Evolutionary conservation across 2,797 vertebrate species (phyloP).

Genomic region (Cossypha caffra): DNA sequence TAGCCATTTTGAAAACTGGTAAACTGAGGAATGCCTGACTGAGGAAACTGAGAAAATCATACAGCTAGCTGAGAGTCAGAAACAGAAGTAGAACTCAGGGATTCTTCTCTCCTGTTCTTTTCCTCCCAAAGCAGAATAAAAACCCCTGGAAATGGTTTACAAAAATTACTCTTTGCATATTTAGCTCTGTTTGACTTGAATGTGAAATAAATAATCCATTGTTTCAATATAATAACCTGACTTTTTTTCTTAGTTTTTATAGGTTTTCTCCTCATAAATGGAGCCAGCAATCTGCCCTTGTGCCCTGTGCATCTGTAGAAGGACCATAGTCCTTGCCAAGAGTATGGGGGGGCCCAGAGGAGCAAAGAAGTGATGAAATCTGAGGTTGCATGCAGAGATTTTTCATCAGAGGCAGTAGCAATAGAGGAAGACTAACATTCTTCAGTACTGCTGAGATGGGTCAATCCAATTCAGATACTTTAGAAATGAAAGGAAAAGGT

Average conservation of each 20-base stretch:
- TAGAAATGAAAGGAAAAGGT: not conserved
- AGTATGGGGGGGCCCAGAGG: accelerated
- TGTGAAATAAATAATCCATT: not conserved
- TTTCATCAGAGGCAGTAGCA: not conserved
- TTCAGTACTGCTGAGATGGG: not conserved
- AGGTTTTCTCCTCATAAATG: not conserved
- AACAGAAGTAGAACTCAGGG: not conserved
- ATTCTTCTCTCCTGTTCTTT: not conserved
- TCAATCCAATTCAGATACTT: not conserved
- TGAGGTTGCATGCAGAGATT: not conserved
- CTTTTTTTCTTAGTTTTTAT: not conserved
- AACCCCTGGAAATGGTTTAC: not conserved
- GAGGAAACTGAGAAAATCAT: not conserved
- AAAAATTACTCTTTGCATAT: not conserved
- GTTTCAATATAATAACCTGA: not conserved
- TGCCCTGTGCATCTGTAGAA: not conserved
- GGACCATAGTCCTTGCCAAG: not conserved
- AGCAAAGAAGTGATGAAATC: not conserved
- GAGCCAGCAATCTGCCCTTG: not conserved
- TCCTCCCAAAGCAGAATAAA: not conserved
- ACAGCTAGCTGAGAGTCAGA: not conserved
- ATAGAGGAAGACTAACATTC: not conserved
- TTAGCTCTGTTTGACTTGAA: not conserved
- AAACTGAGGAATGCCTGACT: constrained; percentile 15
- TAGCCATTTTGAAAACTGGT: not conserved